Percentiles rank a stretch among this genome's conserved stretches.
Conservation (phyloP, 2,113 vertebrate species). For the Genyomyrus donnyi region DNA sequence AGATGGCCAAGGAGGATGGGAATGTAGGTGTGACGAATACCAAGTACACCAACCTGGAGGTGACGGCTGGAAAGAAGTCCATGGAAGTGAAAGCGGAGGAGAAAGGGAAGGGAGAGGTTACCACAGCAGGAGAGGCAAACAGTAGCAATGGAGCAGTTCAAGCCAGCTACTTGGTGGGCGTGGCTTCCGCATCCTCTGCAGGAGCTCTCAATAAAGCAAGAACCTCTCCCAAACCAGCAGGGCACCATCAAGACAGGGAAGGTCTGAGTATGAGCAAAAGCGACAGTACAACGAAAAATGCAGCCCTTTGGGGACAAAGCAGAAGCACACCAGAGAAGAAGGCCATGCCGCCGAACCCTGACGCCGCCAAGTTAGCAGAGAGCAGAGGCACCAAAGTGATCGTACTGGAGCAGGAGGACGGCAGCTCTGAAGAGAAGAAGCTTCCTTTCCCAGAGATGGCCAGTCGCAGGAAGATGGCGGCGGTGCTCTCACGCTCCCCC, state of each 20-base stretch:
- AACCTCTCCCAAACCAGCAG: conserved; percentile 28
- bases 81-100: conserved; percentile 30
- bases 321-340: conserved; percentile 38
- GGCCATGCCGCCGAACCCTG: conserved; percentile 21
- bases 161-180: conserved; percentile 39
- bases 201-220: conserved; percentile 36
- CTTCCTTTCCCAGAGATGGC: conserved; percentile 41
- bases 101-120: conserved; percentile 20
- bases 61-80: conserved; percentile 52
- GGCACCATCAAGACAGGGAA: conserved; percentile 32
- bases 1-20: conserved; percentile 29
- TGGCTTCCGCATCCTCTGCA: conserved; percentile 40
- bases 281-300: conserved; percentile 41
- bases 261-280: conserved; percentile 33
- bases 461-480: conserved; percentile 52
- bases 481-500: conserved; percentile 36
- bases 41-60: conserved; percentile 47
- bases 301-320: conserved; percentile 43
- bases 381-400: conserved; percentile 27
- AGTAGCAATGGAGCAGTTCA: background rate
- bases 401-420: conserved; percentile 26
- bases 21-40: conserved; percentile 45
- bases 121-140: conserved; percentile 28
- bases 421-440: conserved; percentile 38
- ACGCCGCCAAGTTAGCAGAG: conserved; percentile 38